Evolutionary conservation across 2,113 vertebrate genomes (phyloP), one percentile per base, ranked within the genome.

Genomic region (Myotis lucifugus): DNA sequence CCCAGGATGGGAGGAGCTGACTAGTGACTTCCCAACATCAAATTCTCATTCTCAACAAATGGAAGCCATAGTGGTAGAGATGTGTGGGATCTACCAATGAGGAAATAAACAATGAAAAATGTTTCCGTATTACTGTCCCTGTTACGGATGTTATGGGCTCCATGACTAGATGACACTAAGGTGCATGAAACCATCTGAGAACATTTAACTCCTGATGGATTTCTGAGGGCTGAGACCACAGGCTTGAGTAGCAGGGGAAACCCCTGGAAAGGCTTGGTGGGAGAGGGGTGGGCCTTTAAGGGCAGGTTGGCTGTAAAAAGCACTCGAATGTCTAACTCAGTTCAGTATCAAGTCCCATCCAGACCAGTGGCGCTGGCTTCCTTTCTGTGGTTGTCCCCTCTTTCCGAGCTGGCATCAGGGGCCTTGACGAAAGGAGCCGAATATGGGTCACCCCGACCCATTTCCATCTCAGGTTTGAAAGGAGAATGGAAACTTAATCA

Each of bases 391-490:
- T n/a, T n/a, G n/a, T n/a, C n/a, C n/a, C n/a, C n/a, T n/a, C n/a
- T n/a, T n/a, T n/a, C n/a, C n/a, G 14, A 64, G 74, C n/a, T 0
- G 2, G 50, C 34, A 67, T 77, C 23, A 34, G 8, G 81, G 56
- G 34, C 64, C 29, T 83, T 69, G 81, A 73, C 14, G 61, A 83
- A 42, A 77, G 76, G 56, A 72, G 88, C 52, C 7, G 42, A 87
- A 94, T 88, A 11, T 66, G 66, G 91, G 87, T 84, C 86, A 76
- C 74, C 34, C 34, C 88, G 96, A 93, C 79, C 95, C 84, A 84
- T 61, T 97, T 96, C 84, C 89, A n/a, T 48, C 50, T 95, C 46
- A 89, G 25, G 70, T 88, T 74, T 84, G 95, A 85, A 59, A 67
- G 73, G 79, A 92, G 83, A 81, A 59, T 83, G 56, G 56, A 83